A percentile compares a stretch with the other conserved stretches of the same genome.
Evolutionary conservation across 2,888 invertebrate genomes (phyloP).

Genomic region (Halictus quadricinctus): DNA sequence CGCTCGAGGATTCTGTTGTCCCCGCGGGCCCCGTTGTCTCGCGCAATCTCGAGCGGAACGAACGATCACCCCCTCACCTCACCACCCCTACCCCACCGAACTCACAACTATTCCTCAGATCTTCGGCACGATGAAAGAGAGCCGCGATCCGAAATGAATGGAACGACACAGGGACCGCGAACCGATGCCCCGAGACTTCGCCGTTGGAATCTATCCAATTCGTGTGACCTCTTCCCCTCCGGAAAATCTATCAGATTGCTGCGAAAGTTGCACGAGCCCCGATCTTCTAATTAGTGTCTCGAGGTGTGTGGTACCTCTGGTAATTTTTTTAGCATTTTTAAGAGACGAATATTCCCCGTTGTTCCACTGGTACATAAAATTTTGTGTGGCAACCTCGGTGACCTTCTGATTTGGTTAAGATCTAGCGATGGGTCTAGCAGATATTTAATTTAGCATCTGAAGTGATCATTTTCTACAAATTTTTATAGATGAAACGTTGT

Average conservation of each 20-base stretch:
- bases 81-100: slow-evolving; percentile 51
- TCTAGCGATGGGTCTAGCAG: no score
- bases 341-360: no score
- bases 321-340: neutral
- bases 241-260: slow-evolving; percentile 60
- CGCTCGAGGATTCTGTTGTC: slow-evolving; percentile 17
- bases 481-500: no score
- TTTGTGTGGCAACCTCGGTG: neutral
- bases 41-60: slow-evolving; percentile 48
- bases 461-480: no score
- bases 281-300: neutral
- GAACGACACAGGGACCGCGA: slow-evolving; percentile 60
- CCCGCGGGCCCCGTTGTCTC: slow-evolving; percentile 31
- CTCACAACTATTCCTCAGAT: slow-evolving; percentile 80
- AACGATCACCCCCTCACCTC: slow-evolving; percentile 60
- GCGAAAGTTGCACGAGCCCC: neutral
- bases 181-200: slow-evolving; percentile 53
- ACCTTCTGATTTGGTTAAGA: no score
- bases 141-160: slow-evolving; percentile 39
- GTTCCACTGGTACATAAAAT: neutral
- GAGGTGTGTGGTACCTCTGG: neutral
- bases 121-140: slow-evolving; percentile 62
- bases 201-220: slow-evolving; percentile 74
- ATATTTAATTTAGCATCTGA: no score
- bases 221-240: slow-evolving; percentile 67